Evolutionary conservation across 2,113 vertebrate species (phyloP), one percentile per base, ranked within the genome.

Genomic region (Anthoscopus minutus): DNA sequence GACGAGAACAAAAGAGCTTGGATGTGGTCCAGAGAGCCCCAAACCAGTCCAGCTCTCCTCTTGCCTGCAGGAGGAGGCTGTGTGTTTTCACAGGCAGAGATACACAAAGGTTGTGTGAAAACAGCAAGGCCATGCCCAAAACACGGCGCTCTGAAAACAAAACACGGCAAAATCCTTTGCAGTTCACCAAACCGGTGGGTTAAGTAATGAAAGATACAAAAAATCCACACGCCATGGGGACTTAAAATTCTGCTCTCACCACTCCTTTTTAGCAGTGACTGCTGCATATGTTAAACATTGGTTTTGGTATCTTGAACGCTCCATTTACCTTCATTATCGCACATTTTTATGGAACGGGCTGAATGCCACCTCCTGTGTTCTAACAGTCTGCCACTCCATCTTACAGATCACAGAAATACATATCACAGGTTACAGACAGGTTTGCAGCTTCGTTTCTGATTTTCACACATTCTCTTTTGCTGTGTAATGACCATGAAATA

Each of bases 381-480:
- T 25, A 33, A 48, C 28, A 64, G 23, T 48, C 62, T 61, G 76
- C 44, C 71, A 74, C 44, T 35, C 31, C 57, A 60, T 4, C 69
- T 65, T 3, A n/a, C 3, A 0, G 1, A 3, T 8, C 10, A 67
- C 33, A 82, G 38, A 54, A 88, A 44, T 5, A 25, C 0, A 0
- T 4, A 4, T 15, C 13, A 11, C 28, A 16, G 42, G 16, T 15
- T 19, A 15, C 66, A 69, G 50, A 5, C 47, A 57, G 47, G 31
- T 16, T 8, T 78, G 42, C 37, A 69, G 58, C 58, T 77, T 10
- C 17, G 6, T 8, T 17, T 37, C 50, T 25, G 4, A 38, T 38
- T 23, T 23, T 8, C 17, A 33, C 62, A 25, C 4, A 0, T 31
- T 47, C 35, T 24, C 85, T 56, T 60, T 35, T 3, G 1, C 50